Evolutionary conservation across 2,888 invertebrate genomes (phyloP).

Genomic region (Erebia aethiops): DNA sequence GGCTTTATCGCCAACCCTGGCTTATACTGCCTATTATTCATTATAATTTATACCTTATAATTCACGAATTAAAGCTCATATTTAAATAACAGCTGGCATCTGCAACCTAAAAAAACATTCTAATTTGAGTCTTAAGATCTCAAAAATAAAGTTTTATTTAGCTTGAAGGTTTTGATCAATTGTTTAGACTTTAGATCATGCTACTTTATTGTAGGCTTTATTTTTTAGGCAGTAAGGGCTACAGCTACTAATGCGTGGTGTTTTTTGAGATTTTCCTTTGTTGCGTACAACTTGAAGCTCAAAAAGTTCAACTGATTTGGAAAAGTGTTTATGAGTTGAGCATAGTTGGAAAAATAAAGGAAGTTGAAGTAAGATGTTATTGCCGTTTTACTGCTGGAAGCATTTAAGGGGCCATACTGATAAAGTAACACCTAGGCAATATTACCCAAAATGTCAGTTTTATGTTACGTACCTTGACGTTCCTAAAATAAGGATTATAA

Average conservation of each 20-base stretch:
- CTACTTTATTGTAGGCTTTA: conserved; percentile 32
- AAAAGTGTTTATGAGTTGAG: conserved; percentile 12
- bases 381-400: no score
- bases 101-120: background rate
- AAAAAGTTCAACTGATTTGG: conserved; percentile 17
- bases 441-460: no score
- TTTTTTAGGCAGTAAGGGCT: conserved; percentile 25
- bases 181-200: conserved; percentile 24
- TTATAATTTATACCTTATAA: conserved; percentile 21
- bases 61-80: conserved; percentile 9
- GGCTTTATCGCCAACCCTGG: conserved; percentile 41
- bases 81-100: conserved; percentile 11
- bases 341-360: background rate
- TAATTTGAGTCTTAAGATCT: background rate
- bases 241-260: conserved; percentile 29
- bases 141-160: background rate
- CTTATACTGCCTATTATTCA: conserved; percentile 31
- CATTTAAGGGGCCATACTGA: no score
- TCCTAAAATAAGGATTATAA: no score
- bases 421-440: no score
- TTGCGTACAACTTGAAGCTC: conserved; percentile 22
- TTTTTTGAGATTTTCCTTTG: conserved; percentile 27
- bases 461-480: no score
- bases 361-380: background rate
- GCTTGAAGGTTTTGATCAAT: background rate